A percentile compares a stretch with the other conserved stretches of the same genome.
Evolutionary conservation across 2,797 vertebrate genomes (phyloP).

Genomic region (Sebastes diploproa): DNA sequence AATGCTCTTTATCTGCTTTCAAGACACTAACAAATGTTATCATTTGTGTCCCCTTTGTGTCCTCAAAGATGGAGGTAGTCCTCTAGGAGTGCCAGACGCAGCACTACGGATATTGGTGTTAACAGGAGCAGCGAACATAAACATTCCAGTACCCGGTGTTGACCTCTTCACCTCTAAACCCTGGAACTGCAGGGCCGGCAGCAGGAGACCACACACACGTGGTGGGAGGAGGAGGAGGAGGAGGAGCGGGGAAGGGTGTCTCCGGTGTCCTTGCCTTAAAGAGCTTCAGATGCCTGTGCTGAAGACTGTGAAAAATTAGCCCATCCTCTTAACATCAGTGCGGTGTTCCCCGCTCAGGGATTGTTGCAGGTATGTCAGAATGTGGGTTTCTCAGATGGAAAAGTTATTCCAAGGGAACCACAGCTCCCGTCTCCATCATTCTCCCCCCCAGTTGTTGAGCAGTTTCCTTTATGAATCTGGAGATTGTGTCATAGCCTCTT

Average conservation of each 20-base stretch:
- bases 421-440: constrained; percentile 8
- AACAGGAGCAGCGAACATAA: constrained; percentile 70
- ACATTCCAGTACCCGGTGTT: constrained; percentile 74
- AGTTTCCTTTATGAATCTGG: constrained; percentile 68
- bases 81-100: constrained; percentile 8
- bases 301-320: constrained; percentile 43
- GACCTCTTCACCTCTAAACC: constrained; percentile 73
- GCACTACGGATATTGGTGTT: constrained; percentile 50
- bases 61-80: constrained; percentile 6
- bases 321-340: constrained; percentile 20
- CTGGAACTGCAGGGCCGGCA: constrained; percentile 45
- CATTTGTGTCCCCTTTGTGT: neutral
- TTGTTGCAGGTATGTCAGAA: constrained; percentile 45
- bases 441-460: constrained; percentile 44
- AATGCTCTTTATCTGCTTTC: neutral
- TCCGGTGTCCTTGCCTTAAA: constrained; percentile 54
- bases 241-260: constrained; percentile 45
- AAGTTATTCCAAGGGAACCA: constrained; percentile 42
- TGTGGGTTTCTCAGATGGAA: constrained; percentile 49
- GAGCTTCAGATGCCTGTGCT: constrained; percentile 50
- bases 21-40: constrained; percentile 5
- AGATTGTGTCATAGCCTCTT: constrained; percentile 62
- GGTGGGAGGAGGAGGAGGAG: constrained; percentile 50
- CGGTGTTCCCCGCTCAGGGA: neutral
- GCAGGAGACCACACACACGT: constrained; percentile 70